A percentile compares a stretch with the other conserved stretches of the same genome.
Evolutionary conservation across 2,113 vertebrate species (phyloP).

Genomic region (Labeo rohita): DNA sequence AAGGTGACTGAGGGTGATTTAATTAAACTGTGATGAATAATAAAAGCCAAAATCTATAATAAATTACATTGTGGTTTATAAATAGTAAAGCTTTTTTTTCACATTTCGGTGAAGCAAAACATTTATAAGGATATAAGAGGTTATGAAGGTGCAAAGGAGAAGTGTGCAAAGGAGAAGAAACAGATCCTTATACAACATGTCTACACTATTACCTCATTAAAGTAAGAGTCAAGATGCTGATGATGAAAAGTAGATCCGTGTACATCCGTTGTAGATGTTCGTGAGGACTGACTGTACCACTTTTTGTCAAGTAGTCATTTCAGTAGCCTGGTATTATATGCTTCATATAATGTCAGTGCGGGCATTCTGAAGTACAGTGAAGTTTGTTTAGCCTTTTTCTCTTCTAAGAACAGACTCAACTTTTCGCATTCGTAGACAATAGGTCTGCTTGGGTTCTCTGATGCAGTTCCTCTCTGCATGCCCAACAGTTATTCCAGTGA

Average conservation of each 20-base stretch:
- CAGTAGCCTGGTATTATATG: background rate
- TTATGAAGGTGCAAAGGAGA: background rate
- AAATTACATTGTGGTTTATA: background rate
- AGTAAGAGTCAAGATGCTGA: background rate
- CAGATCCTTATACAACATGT: background rate
- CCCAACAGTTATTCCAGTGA: background rate
- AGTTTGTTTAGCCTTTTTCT: background rate
- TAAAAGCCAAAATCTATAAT: background rate
- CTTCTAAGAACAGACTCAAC: background rate
- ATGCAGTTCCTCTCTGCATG: background rate
- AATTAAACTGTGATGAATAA: background rate
- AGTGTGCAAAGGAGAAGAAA: background rate
- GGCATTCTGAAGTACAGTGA: background rate
- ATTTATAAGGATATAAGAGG: background rate
- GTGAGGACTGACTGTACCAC: background rate
- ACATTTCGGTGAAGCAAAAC: background rate
- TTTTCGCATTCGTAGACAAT: background rate
- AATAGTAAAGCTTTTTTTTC: background rate
- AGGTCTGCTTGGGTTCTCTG: background rate
- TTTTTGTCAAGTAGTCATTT: background rate
- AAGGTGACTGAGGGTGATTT: background rate
- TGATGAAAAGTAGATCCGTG: background rate
- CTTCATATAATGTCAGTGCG: background rate
- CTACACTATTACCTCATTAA: background rate
- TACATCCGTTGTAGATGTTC: too few relatives aligned